phyloP scores from a whole-genome alignment of 1,140 invertebrate species.

The Lucilia cuprina region DNA sequence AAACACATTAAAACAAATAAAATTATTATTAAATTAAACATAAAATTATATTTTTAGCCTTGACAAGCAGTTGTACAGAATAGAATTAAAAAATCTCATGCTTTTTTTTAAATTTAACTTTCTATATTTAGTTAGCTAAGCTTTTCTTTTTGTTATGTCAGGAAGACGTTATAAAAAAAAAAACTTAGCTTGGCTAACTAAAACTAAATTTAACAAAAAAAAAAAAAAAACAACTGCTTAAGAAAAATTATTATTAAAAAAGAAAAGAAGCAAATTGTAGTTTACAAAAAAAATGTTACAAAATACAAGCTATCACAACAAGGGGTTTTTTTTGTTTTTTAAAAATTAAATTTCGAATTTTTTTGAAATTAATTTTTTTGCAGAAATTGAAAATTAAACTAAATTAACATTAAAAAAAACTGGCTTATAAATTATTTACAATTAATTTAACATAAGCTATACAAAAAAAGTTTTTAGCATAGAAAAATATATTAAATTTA shows the following conservation, averaged over 20 bases:
- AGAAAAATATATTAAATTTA: conserved; percentile 6
- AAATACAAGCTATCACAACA: conserved; percentile 32
- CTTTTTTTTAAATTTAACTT: neutral
- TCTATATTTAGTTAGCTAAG: neutral
- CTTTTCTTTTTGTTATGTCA: conserved; percentile 1
- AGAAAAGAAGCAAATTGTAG: neutral
- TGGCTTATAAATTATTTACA: conserved; percentile 10
- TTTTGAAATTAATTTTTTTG: neutral
- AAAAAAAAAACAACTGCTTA: neutral
- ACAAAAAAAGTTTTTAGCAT: neutral
- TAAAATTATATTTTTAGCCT: neutral
- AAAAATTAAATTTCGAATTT: too few relatives aligned
- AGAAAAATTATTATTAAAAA: neutral
- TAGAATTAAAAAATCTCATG: neutral
- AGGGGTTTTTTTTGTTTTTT: neutral
- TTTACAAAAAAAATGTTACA: neutral
- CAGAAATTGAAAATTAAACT: conserved; percentile 2
- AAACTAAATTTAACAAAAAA: neutral
- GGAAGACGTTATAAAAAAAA: neutral
- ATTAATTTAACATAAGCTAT: neutral
- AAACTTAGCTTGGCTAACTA: neutral
- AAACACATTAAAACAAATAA: conserved; percentile 14
- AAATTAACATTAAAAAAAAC: neutral
- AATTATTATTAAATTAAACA: neutral
- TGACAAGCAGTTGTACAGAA: conserved; percentile 7